Evolutionary conservation across 2,797 vertebrate species (phyloP), one percentile per base, ranked within the genome.

Genomic region (Mycteria americana): DNA sequence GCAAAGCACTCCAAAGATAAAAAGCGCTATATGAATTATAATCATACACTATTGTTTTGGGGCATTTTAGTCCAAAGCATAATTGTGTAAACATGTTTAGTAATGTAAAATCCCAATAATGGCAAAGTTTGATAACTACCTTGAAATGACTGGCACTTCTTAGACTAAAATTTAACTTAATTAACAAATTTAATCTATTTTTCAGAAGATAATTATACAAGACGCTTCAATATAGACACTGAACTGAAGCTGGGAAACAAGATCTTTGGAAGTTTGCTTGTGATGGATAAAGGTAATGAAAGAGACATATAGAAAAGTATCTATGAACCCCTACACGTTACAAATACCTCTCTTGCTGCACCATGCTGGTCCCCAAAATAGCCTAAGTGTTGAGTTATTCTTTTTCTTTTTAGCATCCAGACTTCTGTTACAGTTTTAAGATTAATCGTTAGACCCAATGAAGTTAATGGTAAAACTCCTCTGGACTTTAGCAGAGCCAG

Each of bases 21-120:
- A 94, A 95, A 59, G 33, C 75, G 73, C 33, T 68, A 10, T 37
- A 62, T 56, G 79, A 96, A 89, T 85, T 78, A 91, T 54, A 93
- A 95, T 62, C 46, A 50, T 13, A 68, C 0, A 2, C 11, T 68
- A 62, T 51, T 93, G 82, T 94, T 96, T 85, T 35, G 39, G 17
- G 57, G 41, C 24, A 76, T 85, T 94, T 91, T 75, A 63, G 83
- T 93, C 23, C 33, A 88, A 91, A 70, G 53, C 10, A 72, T 14
- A 70, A 72, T 88, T 85, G 24, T 13, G 31, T 51, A 85, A 91
- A 65, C 28, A 57, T 21, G 27, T 54, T 89, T 48, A 92, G 43
- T 43, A 84, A 89, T 18, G 39, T 77, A 91, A 81, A 88, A 88
- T 81, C 65, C 31, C 67, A 81, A n/a, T n/a, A 91, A 91, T 7